These are phyloP conservation scores for Temnothorax curvispinosus DNA, from an alignment of 1,140 invertebrate species.

Conservation along the genomic window DNA sequence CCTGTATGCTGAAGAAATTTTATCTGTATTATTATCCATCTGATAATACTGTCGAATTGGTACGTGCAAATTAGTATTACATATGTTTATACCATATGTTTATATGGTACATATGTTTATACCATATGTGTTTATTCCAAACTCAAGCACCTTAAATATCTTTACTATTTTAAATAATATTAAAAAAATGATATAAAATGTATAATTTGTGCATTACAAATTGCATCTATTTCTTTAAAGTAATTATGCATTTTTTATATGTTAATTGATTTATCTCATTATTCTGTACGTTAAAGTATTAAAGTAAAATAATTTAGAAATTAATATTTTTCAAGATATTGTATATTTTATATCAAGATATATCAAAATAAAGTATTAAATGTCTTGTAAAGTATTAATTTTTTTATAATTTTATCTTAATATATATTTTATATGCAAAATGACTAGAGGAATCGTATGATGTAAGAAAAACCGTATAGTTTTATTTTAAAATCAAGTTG, in stretches of 20 bases:
- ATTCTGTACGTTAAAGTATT: background rate
- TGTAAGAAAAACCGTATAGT: background rate
- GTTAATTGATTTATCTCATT: background rate
- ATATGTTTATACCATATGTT: background rate
- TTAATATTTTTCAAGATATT: background rate
- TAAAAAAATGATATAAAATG: background rate
- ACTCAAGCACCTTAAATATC: background rate
- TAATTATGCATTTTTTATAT: background rate
- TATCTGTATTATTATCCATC: constrained; percentile 91
- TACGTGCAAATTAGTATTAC: constrained; percentile 78
- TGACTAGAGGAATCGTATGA: background rate
- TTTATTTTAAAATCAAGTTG: background rate
- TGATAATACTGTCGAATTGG: constrained; percentile 92
- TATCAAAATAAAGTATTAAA: background rate
- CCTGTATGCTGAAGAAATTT: constrained; percentile 90
- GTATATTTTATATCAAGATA: background rate
- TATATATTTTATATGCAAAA: background rate
- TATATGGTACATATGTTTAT: no score
- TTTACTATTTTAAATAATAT: background rate
- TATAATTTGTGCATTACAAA: background rate
- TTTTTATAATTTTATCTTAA: background rate
- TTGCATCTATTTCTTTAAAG: background rate
- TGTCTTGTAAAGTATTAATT: background rate
- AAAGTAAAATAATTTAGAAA: background rate
- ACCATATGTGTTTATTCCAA: background rate